Evolutionary conservation across 1,140 invertebrate species (phyloP).

Genomic region (Macrostomum lignano): DNA sequence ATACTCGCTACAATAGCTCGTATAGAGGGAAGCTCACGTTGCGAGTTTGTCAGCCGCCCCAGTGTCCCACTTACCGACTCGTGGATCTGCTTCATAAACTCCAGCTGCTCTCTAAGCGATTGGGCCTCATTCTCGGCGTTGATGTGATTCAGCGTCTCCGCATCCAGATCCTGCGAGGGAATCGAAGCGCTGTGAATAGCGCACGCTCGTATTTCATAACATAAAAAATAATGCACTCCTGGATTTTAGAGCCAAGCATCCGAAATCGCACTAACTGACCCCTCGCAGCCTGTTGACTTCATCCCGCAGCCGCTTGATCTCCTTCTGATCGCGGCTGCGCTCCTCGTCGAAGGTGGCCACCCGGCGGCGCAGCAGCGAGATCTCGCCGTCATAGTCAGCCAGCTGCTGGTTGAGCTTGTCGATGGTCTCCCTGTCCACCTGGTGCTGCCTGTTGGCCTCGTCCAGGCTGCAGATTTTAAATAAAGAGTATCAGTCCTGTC

Average conservation of each 20-base stretch:
- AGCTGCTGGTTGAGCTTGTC: not conserved
- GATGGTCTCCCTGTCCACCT: slow-evolving; percentile 2
- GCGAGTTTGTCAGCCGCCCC: not conserved
- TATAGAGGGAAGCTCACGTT: not conserved
- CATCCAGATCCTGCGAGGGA: slow-evolving; percentile 22
- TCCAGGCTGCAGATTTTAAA: slow-evolving; percentile 1
- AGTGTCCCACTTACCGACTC: slow-evolving; percentile 8
- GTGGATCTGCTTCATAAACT: slow-evolving; percentile 20
- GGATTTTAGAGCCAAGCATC: no score
- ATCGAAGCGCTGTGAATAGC: not conserved
- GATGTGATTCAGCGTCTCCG: slow-evolving; percentile 22
- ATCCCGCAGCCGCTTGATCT: not conserved
- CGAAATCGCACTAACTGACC: slow-evolving; percentile 3
- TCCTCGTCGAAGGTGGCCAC: not conserved
- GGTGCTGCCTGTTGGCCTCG: not conserved
- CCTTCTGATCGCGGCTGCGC: slow-evolving; percentile 1
- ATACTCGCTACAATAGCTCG: no score
- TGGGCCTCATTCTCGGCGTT: slow-evolving; percentile 29
- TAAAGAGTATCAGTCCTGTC: no score
- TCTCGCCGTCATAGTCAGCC: slow-evolving; percentile 5
- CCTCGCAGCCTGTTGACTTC: slow-evolving; percentile 2
- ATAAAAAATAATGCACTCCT: no score
- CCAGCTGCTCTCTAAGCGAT: slow-evolving; percentile 27
- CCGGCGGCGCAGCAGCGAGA: not conserved
- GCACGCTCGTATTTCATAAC: not conserved